Evolutionary conservation across 2,113 vertebrate genomes (phyloP), one percentile per base, ranked within the genome.

Genomic region (Sceloporus tristichus): DNA sequence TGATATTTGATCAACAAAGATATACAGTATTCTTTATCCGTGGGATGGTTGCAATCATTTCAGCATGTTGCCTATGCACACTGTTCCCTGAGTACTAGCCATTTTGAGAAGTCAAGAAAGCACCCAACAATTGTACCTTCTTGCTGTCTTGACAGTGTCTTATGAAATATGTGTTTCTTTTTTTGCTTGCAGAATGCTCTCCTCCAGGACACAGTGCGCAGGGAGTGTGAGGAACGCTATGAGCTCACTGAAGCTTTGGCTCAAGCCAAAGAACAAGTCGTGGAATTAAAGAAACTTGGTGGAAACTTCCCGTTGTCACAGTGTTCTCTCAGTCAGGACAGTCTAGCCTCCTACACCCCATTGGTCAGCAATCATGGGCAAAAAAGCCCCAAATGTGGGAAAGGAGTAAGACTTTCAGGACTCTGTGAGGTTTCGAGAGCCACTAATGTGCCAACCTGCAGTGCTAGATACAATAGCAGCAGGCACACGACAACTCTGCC

Each of bases 171-270:
- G 27, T 13, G 19, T 81, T 81, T 73, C 53, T 90, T 86, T 96
- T 79, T 95, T 85, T 71, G 4, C 85, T 96, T 93, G 77, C 95
- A 98, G 98, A 98, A 98, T 18, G 54, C 85, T 5, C 90, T 98
- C 79, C 98, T 99, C 88, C 97, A 98, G 95, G 98, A 99, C 83
- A 99, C 98, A 0, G 98, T 98, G 68, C 97, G 98, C 38, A 95
- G 96, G 56, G 98, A 98, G 95, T 99, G 98, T 87, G 97, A 98
- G 95, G 98, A 99, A 93, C 97, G 98, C 91, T 97, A 96, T 89
- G 97, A 98, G 90, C 97, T 99, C 90, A 98, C 98, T 0, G 97
- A 97, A 48, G 98, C 98, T 18, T 92, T 99, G 93, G 93, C 96
- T 91, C 95, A 93, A 76, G 97, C 97, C 89, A 96, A 96, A 68